Evolutionary conservation across 2,797 vertebrate species (phyloP), one percentile per base, ranked within the genome.

Genomic region (Muraenolepis orangiensis): DNA sequence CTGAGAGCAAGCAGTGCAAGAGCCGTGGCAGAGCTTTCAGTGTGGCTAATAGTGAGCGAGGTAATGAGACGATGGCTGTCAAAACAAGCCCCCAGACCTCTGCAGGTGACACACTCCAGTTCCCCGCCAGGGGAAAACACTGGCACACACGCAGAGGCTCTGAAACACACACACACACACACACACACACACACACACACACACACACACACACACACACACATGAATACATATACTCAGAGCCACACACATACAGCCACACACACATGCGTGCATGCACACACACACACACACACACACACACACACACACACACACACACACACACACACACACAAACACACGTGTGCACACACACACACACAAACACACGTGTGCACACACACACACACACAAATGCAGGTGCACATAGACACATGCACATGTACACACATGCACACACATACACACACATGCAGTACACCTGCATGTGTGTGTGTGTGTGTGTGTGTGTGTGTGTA

Each of bases 61-160:
- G 34, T 76, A 42, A 69, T 76, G 66, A 79, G 77, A 73, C 31
- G 66, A 69, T 76, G 74, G 73, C 76, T 74, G 78, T 86, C 76
- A 83, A 73, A 77, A 74, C 79, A 75, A 23, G 72, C 75, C 68
- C 29, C 42, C 31, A 64, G 67, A 66, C 70, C 69, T 70, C 78
- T 61, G n/a, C 67, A 76, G 72, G 76, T 80, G 71, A 73, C 72
- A 36, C 69, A 20, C 36, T 61, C 66, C 70, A 57, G 38, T 57
- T 72, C 51, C 51, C 20, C n/a, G 42, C 16, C n/a, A 57, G 20
- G 23, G 51, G 51, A 57, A 57, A 46, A 46, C 42, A 46, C 42
- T 18, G 42, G 42, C 42, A 46, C 42, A 46, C 16, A 46, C 42
- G 68, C 6, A 32, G n/a, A n/a, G 40, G 70, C 66, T 76, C n/a